A percentile compares a stretch with the other conserved stretches of the same genome.
Evolutionary conservation across 1,140 invertebrate genomes (phyloP).

Genomic region (Drosophila neocordata): DNA sequence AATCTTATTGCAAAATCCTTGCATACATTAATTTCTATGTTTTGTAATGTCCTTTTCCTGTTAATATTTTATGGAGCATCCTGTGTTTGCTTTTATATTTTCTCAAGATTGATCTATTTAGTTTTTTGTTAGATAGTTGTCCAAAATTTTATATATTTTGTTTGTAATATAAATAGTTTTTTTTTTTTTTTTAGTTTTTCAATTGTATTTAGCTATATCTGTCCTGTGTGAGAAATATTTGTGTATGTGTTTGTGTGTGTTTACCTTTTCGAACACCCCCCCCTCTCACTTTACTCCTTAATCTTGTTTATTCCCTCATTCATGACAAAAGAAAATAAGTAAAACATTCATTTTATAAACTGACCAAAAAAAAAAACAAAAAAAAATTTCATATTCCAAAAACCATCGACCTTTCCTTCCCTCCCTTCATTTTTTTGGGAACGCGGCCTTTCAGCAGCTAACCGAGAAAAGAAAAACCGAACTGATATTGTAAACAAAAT

Average conservation of each 20-base stretch:
- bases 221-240: slow-evolving; percentile 10
- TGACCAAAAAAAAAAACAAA: slow-evolving; percentile 8
- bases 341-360: slow-evolving; percentile 9
- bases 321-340: background rate
- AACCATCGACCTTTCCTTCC: background rate
- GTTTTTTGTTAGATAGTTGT: background rate
- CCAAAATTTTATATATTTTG: background rate
- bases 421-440: slow-evolving; percentile 45
- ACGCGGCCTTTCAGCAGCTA: slow-evolving; percentile 55
- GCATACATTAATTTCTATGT: background rate
- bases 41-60: background rate
- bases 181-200: background rate
- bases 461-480: slow-evolving; percentile 34
- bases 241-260: slow-evolving; percentile 1
- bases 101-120: background rate
- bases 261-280: background rate
- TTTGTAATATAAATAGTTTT: background rate
- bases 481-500: slow-evolving; percentile 51
- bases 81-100: background rate
- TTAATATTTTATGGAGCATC: background rate
- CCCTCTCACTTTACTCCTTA: background rate
- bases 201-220: background rate
- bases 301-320: background rate
- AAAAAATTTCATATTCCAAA: background rate
- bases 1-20: background rate